phyloP scores from a whole-genome alignment of 1,140 invertebrate species.

The Lysiphlebus fabarum region DNA sequence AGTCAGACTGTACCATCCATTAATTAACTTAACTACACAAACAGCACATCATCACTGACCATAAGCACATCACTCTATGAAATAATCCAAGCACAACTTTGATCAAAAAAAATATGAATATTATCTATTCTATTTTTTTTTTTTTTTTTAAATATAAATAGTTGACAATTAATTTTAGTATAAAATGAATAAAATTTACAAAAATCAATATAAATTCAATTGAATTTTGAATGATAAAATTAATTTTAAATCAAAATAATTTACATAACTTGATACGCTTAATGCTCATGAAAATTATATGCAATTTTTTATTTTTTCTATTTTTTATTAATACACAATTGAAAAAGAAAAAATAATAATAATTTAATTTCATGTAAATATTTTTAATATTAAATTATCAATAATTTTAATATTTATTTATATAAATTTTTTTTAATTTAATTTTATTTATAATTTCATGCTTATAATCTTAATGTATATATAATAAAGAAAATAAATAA shows the following conservation, averaged over 20 bases:
- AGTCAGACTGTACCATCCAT: slow-evolving; percentile 53
- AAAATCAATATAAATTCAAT: slow-evolving; percentile 7
- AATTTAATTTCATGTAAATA: too few relatives aligned
- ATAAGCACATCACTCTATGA: slow-evolving; percentile 35
- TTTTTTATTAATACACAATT: too few relatives aligned
- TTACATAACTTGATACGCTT: slow-evolving; percentile 21
- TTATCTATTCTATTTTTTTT: not conserved
- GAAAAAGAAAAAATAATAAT: too few relatives aligned
- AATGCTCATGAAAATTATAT: slow-evolving; percentile 11
- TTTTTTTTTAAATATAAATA: not conserved
- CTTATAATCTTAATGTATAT: not conserved
- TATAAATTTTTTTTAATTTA: too few relatives aligned
- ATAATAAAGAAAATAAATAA: not conserved
- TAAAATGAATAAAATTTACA: not conserved
- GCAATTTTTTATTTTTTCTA: too few relatives aligned
- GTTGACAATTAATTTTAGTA: not conserved
- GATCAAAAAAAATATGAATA: slow-evolving; percentile 17
- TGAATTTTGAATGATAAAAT: too few relatives aligned
- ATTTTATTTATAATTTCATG: too few relatives aligned
- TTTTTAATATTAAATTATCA: too few relatives aligned
- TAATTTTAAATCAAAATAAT: slow-evolving; percentile 1
- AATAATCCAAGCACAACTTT: not conserved
- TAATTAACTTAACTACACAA: slow-evolving; percentile 56
- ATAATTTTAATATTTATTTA: too few relatives aligned
- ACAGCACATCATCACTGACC: slow-evolving; percentile 44